phyloP scores from a whole-genome alignment of 1,140 invertebrate genomes.

The Camponotus floridanus region DNA sequence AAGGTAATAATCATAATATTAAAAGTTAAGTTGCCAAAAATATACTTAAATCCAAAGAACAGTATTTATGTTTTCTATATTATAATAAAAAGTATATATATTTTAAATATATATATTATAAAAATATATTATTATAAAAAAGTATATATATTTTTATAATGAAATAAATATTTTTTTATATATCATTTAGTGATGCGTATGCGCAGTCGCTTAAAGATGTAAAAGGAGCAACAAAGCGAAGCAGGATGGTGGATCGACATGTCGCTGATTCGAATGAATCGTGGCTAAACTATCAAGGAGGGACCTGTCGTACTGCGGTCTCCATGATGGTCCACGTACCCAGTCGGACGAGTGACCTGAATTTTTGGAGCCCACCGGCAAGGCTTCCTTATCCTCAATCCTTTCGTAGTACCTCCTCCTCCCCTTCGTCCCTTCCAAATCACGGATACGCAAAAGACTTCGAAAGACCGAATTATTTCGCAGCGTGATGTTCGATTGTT shows the following conservation, averaged over 20 bases:
- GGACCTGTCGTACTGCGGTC: conserved; percentile 26
- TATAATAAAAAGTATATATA: neutral
- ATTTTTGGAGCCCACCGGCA: conserved; percentile 78
- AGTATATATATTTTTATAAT: neutral
- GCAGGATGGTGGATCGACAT: conserved; percentile 18
- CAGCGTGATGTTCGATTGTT: neutral
- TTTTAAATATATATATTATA: neutral
- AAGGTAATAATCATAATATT: neutral
- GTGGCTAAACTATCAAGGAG: conserved; percentile 64
- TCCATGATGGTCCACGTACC: conserved; percentile 70
- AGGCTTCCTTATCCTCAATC: conserved; percentile 61
- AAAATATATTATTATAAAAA: neutral
- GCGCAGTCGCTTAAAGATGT: neutral
- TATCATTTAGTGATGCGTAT: neutral
- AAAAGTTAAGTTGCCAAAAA: neutral
- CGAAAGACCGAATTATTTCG: conserved; percentile 13
- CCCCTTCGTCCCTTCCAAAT: neutral
- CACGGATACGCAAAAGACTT: conserved; percentile 4
- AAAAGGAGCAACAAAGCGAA: neutral
- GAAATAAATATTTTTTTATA: neutral
- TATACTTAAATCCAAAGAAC: neutral
- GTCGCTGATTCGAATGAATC: conserved; percentile 35
- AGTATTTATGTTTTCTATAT: neutral
- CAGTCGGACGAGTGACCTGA: conserved; percentile 80
- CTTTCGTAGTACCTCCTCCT: conserved; percentile 11